These are phyloP conservation scores for Onychomys arenicola DNA, from an alignment of 2,797 vertebrate species.

Conservation along the genomic window DNA sequence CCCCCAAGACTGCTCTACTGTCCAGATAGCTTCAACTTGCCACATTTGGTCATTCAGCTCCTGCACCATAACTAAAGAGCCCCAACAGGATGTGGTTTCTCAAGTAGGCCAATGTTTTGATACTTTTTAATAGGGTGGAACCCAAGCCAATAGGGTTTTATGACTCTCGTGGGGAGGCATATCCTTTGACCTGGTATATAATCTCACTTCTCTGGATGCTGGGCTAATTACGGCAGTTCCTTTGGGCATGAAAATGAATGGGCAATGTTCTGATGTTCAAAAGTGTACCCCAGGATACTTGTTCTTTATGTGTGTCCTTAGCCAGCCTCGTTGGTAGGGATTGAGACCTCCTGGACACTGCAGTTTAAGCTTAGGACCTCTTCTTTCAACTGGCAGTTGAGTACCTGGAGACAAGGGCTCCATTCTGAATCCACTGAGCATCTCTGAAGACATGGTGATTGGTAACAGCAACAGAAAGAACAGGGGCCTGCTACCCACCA, in stretches of 20 bases:
- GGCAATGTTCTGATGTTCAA: neutral
- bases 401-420: neutral
- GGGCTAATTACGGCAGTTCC: conserved; percentile 6
- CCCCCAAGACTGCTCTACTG: neutral
- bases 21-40: neutral
- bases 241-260: neutral
- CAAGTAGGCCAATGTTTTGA: neutral
- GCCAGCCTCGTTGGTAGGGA: neutral
- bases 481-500: neutral
- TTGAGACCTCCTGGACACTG: neutral
- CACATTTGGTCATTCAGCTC: neutral
- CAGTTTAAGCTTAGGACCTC: neutral
- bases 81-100: neutral
- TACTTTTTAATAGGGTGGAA: conserved; percentile 40
- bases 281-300: neutral
- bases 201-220: neutral
- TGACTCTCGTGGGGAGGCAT: neutral
- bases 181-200: conserved; percentile 12
- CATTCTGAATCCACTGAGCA: neutral
- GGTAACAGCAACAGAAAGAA: neutral
- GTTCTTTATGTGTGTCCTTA: neutral
- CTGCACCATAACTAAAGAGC: neutral
- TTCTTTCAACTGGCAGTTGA: neutral
- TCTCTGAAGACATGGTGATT: neutral
- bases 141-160: neutral